Percentiles rank a stretch among this genome's conserved stretches.
phyloP scores from a whole-genome alignment of 2,888 invertebrate genomes.

The Platerodrilus igneus region DNA sequence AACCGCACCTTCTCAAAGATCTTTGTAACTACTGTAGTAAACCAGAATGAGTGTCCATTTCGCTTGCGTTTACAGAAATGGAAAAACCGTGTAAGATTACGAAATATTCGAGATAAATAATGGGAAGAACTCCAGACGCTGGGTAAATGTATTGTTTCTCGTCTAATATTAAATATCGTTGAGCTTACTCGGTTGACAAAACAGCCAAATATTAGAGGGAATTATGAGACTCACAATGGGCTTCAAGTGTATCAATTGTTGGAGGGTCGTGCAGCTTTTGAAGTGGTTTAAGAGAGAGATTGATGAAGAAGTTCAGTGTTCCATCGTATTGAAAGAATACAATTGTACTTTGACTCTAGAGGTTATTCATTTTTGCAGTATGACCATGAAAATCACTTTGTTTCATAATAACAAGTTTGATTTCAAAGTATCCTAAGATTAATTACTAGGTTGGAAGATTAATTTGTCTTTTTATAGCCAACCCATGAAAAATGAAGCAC shows the following conservation, averaged over 20 bases:
- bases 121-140: conserved; percentile 23
- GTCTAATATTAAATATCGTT: conserved; percentile 31
- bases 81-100: conserved; percentile 33
- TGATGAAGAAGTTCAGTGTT: conserved; percentile 25
- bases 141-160: conserved; percentile 29
- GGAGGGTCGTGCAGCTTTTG: conserved; percentile 25
- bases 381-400: no score
- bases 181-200: conserved; percentile 21
- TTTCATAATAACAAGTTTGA: no score
- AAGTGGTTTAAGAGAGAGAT: conserved; percentile 31
- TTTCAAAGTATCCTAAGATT: no score
- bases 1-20: conserved; percentile 14
- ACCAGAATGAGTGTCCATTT: conserved; percentile 20
- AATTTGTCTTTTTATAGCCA: no score
- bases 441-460: no score
- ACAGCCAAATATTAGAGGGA: conserved; percentile 21
- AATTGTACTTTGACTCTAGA: no score
- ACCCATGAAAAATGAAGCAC: no score
- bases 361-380: no score
- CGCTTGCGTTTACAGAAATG: conserved; percentile 25
- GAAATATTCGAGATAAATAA: conserved; percentile 29
- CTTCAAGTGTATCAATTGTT: conserved; percentile 28
- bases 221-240: conserved; percentile 21
- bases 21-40: conserved; percentile 17
- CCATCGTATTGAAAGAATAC: conserved; percentile 8